Conservation (phyloP, 2,113 vertebrate genomes). For the Albula goreensis region DNA sequence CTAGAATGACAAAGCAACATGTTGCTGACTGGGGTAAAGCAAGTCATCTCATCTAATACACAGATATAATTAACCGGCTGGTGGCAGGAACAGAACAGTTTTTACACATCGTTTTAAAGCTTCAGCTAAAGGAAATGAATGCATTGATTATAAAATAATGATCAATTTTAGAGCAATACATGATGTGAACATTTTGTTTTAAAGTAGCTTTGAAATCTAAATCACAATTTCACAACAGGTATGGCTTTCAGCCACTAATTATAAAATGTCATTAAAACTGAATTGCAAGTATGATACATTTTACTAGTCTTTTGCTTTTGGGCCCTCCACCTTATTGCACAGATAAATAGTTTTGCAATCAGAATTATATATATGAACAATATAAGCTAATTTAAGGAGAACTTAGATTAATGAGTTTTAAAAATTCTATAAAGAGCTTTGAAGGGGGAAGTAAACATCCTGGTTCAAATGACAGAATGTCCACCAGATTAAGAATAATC, state of each 20-base stretch:
- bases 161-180: not conserved
- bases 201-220: too few species aligned
- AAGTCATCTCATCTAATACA: not conserved
- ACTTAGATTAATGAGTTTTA: not conserved
- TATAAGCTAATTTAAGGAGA: not conserved
- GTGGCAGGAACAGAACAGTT: too few species aligned
- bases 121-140: not conserved
- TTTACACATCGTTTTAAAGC: too few species aligned
- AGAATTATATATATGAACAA: not conserved
- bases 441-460: not conserved
- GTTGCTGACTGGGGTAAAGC: not conserved
- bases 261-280: not conserved
- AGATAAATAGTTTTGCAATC: not conserved
- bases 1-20: not conserved
- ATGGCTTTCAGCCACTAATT: too few species aligned
- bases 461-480: not conserved
- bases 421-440: not conserved
- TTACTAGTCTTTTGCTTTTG: too few species aligned
- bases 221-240: too few species aligned
- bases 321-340: too few species aligned
- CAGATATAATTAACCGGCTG: too few species aligned
- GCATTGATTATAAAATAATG: not conserved
- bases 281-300: not conserved
- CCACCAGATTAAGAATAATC: conserved; percentile 26
- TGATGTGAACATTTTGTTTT: not conserved